A percentile compares a stretch with the other conserved stretches of the same genome.
Conservation (phyloP, 1,140 invertebrate species). For the Zeugodacus cucurbitae region DNA sequence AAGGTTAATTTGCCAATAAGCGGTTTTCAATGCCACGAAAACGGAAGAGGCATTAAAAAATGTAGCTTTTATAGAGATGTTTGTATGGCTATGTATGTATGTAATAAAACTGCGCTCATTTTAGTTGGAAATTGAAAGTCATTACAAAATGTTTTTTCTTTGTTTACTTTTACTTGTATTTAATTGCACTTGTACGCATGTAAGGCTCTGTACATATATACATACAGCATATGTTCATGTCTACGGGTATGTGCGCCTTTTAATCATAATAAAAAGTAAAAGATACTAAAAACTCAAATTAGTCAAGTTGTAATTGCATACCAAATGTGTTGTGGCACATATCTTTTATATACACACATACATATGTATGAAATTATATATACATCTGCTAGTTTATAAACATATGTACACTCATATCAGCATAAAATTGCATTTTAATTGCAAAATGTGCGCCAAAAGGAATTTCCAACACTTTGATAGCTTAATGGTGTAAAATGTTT, state of each 20-base stretch:
- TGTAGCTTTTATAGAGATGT: too few species aligned
- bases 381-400: neutral
- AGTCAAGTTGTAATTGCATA: neutral
- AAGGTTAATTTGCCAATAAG: neutral
- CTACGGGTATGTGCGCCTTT: neutral
- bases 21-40: slow-evolving; percentile 7
- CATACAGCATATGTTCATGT: neutral
- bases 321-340: neutral
- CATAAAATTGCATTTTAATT: neutral
- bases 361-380: neutral
- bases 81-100: neutral
- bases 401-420: neutral
- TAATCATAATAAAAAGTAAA: slow-evolving; percentile 13
- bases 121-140: neutral
- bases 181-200: neutral
- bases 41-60: neutral
- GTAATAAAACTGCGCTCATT: neutral
- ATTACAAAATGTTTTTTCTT: neutral
- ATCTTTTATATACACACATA: neutral
- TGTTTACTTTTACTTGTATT: neutral
- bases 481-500: neutral
- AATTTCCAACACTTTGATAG: neutral
- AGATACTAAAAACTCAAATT: neutral
- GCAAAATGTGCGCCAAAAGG: neutral
- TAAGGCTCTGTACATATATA: neutral